Percentiles rank a stretch among this genome's conserved stretches.
Conservation (phyloP, 2,113 vertebrate species). For the Pteruthius melanotis region DNA sequence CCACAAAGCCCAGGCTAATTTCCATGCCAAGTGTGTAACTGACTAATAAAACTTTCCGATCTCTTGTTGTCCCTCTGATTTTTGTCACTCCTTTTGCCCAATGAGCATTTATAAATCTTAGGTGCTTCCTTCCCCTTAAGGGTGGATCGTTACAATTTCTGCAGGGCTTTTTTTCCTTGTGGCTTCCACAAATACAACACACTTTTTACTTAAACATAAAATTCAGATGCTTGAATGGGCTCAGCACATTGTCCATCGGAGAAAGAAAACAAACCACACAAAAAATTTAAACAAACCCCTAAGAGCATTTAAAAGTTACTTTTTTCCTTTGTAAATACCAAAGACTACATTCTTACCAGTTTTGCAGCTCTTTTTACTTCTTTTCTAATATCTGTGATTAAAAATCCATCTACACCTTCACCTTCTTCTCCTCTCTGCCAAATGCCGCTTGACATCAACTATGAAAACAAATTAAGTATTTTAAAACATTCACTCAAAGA, state of each 20-base stretch:
- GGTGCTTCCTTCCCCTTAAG: neutral
- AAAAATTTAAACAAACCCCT: too few relatives aligned
- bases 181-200: neutral
- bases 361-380: conserved; percentile 84
- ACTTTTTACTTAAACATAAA: neutral
- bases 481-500: neutral
- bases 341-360: conserved; percentile 78
- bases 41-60: neutral
- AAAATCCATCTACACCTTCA: conserved; percentile 91
- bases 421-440: conserved; percentile 90
- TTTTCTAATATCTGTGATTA: conserved; percentile 86
- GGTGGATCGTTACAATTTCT: neutral
- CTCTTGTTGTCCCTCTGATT: neutral
- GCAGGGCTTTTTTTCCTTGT: neutral
- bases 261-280: neutral
- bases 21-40: neutral
- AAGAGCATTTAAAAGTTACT: neutral
- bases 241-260: neutral
- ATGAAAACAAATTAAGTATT: conserved; percentile 45
- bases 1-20: neutral
- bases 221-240: neutral
- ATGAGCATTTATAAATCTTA: neutral
- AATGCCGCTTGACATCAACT: conserved; percentile 94
- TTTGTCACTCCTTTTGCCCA: neutral
- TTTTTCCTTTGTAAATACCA: neutral